Evolutionary conservation across 2,888 invertebrate species (phyloP), one percentile per base, ranked within the genome.

Genomic region (Gymnosoma rotundatum): DNA sequence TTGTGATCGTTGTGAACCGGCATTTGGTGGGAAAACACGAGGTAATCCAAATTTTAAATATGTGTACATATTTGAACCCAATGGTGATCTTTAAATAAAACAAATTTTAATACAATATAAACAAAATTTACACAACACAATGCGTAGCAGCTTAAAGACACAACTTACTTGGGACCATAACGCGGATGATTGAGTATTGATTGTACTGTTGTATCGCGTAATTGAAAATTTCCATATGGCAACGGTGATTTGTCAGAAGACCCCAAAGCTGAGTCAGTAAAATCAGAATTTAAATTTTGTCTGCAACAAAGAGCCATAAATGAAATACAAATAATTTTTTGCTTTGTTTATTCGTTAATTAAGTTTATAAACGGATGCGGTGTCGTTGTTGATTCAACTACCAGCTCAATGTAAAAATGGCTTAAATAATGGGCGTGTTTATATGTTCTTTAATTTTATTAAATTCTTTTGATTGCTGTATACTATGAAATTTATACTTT

Each of bases 1-100:
- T 89, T 95, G 94, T 12, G 95, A 95, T 48, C 95, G 93, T 89
- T 95, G 94, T 2, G 95, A 95, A 88, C 95, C 95, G 87, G 95
- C 95, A 89, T 96, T 96, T 12, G 97, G 97, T 42, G 98, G 97
- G 90, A 98, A 95, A 2, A 98, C 98, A 73, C 98, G 94, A 0
- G 98, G 98, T 75, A 98, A 93, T 0, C 98, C 98, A 90, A 98
- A 98, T 92, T 98, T 98, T 86, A 98, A 94, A 92, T 98, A 98
- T 25, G 98, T 97, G 92, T 97, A 97, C 94, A 98, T 97, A 91
- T 98, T 98, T 58, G 96, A 96, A 58, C 97, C 97, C 83, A 98
- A 93, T 0, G 97, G 97, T 78, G 96, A 96, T 92, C 96, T 96
- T 90, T n/a, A 70, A 64, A 76, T 12, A 54, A 50, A 61, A 70